Conservation (phyloP, 1,140 invertebrate genomes). For the Acromyrmex echinatior region DNA sequence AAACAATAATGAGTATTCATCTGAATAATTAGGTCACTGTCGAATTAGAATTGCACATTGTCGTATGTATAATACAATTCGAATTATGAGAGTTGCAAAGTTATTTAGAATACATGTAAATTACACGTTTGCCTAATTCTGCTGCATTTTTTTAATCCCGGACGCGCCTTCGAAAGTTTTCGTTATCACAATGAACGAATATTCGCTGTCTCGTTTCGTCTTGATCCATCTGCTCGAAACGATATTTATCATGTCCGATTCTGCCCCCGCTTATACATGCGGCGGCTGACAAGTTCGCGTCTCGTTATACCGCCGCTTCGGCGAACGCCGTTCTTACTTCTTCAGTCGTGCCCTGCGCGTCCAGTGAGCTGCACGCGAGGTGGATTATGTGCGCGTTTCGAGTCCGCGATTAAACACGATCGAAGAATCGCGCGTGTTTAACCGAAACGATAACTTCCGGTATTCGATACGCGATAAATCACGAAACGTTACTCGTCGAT, state of each 20-base stretch:
- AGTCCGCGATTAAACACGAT: neutral
- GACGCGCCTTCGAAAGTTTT: neutral
- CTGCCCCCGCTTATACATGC: neutral
- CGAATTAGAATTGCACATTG: neutral
- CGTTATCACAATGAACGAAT: neutral
- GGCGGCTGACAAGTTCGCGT: conserved; percentile 47
- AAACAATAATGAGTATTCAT: neutral
- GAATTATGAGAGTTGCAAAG: too few species aligned
- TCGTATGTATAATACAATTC: too few species aligned
- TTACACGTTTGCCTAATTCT: neutral
- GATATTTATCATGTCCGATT: neutral
- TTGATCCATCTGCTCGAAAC: neutral
- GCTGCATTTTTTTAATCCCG: neutral
- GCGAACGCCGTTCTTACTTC: conserved; percentile 18
- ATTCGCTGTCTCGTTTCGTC: neutral
- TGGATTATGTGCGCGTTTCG: neutral
- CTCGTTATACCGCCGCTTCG: conserved; percentile 38
- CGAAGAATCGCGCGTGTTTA: conserved; percentile 6
- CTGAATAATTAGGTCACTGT: neutral
- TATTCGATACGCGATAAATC: neutral
- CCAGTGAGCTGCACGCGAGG: conserved; percentile 44
- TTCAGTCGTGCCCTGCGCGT: conserved; percentile 56
- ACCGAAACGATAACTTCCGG: neutral
- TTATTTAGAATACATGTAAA: neutral
- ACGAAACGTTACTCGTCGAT: neutral